Base-by-base conservation (phyloP, 2,888 invertebrate species). In the Erebia epiphron region DNA sequence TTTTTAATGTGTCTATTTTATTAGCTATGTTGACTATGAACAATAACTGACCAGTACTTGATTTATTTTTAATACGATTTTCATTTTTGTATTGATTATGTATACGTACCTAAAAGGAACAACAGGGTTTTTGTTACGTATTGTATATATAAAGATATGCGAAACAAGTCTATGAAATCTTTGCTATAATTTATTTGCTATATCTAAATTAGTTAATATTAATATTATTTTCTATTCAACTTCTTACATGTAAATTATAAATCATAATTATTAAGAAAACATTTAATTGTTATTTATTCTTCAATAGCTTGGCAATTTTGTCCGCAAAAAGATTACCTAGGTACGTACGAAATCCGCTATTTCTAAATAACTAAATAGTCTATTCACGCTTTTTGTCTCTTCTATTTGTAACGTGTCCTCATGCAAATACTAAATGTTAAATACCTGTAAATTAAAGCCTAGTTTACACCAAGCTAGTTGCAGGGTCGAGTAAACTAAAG, bases 281-380 rank as follows among this genome's bases (percentile, higher is more conserved):
- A 26, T 26, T 26, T 26, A 21, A 26, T 26, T 57, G 0, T n/a
- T 52, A 57, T 57, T 57, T 26, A 26, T 57, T 1, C 5, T 26
- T 26, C 57, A 26, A 57, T 57, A 57, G 11, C 57, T 57, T 57
- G 11, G 14, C 13, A 21, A 57, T n/a, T n/a, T 7, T 13, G 21
- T 13, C 11, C 57, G 13, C 3, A 57, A 13, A 57, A 57, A 57
- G 7, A 26, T 26, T 58, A 14, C 9, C 16, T 52, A 9, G 2
- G n/a, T 41, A n/a, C 41, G n/a, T 58, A n/a, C 58, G 9, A 41
- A 60, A 60, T 41, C 16, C 10, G 41, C 16, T 16, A 60, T 41
- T 16, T 60, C 60, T 10, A 60, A 60, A 60, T 60, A 60, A 60
- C 41, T 41, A 16, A 58, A 57, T 57, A 57, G 8, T n/a, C 16